Evolutionary conservation across 53 echinoderm and acorn worm genomes (phyloP).

Genomic region (Stichopus horrens): DNA sequence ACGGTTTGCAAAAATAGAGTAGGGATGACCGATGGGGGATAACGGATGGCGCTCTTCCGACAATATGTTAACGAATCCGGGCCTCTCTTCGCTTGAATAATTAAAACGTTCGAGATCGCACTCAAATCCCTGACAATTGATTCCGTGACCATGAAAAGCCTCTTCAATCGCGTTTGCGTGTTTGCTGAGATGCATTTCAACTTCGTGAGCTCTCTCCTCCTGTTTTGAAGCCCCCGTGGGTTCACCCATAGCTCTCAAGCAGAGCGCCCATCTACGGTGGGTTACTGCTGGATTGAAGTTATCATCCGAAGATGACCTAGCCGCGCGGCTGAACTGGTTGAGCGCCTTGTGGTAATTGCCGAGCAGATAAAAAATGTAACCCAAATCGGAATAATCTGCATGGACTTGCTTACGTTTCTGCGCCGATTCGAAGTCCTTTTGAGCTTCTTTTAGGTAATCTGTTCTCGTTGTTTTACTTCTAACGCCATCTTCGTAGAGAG

Average conservation of each 20-base stretch:
- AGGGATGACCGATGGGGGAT: not conserved
- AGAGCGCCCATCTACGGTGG: conserved; percentile 76
- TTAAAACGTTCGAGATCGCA: conserved; percentile 80
- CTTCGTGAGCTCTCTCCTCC: conserved; percentile 39
- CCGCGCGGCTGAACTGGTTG: conserved; percentile 70
- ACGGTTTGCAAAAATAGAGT: not conserved
- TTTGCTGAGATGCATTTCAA: conserved; percentile 40
- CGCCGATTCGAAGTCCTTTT: conserved; percentile 65
- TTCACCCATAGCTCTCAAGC: conserved; percentile 68
- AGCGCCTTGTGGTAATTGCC: conserved; percentile 66
- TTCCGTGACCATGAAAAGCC: conserved; percentile 70
- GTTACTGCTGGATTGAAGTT: conserved; percentile 67
- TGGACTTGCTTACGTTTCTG: conserved; percentile 66
- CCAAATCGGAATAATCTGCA: conserved; percentile 80
- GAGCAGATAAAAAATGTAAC: conserved; percentile 66
- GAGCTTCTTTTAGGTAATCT: conserved; percentile 57
- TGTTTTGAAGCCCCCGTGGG: conserved; percentile 63
- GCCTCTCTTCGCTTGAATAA: conserved; percentile 70
- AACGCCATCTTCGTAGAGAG: conserved; percentile 58
- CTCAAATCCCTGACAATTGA: conserved; percentile 81
- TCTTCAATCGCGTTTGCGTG: conserved; percentile 56
- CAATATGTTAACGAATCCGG: conserved; percentile 76
- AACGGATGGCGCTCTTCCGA: conserved; percentile 49
- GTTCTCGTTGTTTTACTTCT: not conserved
- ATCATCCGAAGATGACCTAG: conserved; percentile 65